Percentiles rank a stretch among this genome's conserved stretches.
These are phyloP conservation scores for Archips xylosteana DNA, from an alignment of 2,888 invertebrate genomes.

Conservation along the genomic window DNA sequence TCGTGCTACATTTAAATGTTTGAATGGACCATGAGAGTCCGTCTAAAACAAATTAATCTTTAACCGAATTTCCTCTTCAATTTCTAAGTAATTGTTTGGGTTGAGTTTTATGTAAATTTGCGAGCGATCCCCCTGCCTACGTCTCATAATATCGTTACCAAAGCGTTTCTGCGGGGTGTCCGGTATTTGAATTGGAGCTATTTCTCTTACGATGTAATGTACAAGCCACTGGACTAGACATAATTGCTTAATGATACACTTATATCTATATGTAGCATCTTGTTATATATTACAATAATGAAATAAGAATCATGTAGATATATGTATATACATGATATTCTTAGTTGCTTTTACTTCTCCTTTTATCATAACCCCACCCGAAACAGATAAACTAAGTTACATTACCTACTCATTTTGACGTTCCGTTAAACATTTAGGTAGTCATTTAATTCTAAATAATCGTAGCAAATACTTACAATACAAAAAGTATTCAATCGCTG, in stretches of 20 bases:
- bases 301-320: too few relatives aligned
- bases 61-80: conserved; percentile 7
- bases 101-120: conserved; percentile 11
- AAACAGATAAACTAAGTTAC: too few relatives aligned
- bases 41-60: conserved; percentile 6
- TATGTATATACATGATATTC: too few relatives aligned
- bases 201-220: neutral
- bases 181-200: neutral
- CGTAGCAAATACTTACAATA: too few relatives aligned
- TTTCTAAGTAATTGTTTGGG: conserved; percentile 2
- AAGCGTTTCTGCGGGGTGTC: conserved; percentile 1
- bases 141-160: conserved; percentile 1
- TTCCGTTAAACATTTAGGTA: too few relatives aligned
- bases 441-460: too few relatives aligned
- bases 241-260: neutral
- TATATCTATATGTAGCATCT: too few relatives aligned
- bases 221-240: neutral
- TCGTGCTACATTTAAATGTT: neutral
- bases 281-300: too few relatives aligned
- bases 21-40: neutral
- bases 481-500: too few relatives aligned
- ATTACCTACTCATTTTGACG: too few relatives aligned
- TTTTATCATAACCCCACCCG: too few relatives aligned
- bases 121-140: neutral
- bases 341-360: too few relatives aligned